These are phyloP conservation scores for Cryptoleucopteryx plumbea DNA, from an alignment of 2,113 vertebrate genomes.

Conservation along the genomic window DNA sequence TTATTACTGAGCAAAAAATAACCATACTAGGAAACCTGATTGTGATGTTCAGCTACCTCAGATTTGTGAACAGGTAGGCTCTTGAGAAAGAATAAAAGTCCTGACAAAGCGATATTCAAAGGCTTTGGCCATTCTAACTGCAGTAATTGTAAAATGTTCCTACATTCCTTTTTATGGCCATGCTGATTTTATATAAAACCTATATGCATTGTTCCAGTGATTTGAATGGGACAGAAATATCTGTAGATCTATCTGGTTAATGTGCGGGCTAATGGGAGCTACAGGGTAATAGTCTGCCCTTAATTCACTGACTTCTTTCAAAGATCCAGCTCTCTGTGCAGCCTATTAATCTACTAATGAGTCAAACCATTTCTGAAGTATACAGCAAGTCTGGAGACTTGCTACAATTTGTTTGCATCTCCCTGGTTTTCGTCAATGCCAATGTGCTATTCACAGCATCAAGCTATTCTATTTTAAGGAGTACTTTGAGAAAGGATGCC, in stretches of 20 bases:
- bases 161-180: neutral
- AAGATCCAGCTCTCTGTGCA: neutral
- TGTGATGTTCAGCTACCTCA: neutral
- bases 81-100: neutral
- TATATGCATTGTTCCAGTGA: neutral
- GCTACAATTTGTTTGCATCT: conserved; percentile 18
- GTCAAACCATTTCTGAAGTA: conserved; percentile 21
- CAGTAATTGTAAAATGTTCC: neutral
- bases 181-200: neutral
- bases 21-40: neutral
- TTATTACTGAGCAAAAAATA: neutral
- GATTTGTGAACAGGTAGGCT: neutral
- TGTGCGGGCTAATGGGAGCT: neutral
- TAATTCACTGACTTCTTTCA: conserved; percentile 20
- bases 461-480: conserved; percentile 38
- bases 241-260: neutral
- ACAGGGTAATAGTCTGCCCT: neutral
- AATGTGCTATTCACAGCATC: neutral
- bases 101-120: neutral
- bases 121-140: neutral
- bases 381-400: neutral
- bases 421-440: conserved; percentile 31
- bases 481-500: neutral
- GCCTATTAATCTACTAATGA: conserved; percentile 2
- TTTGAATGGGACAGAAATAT: neutral